phyloP scores from a whole-genome alignment of 2,888 invertebrate genomes.

The Caenorhabditis sp. region DNA sequence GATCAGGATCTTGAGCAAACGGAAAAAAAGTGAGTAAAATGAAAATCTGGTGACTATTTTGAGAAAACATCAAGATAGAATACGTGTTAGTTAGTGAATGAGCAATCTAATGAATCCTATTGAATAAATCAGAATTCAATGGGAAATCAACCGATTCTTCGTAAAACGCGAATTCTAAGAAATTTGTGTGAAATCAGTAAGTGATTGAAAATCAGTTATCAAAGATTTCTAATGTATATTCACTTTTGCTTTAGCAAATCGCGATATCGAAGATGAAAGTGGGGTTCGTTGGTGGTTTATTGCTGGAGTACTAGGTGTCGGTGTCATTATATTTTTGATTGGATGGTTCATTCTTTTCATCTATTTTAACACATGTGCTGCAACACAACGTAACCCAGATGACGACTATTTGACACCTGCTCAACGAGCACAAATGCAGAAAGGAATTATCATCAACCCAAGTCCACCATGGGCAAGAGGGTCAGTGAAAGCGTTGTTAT shows the following conservation, averaged over 20 bases:
- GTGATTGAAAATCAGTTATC: no score
- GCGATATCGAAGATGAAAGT: constrained; percentile 30
- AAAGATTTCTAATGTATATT: no score
- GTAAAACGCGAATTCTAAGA: no score
- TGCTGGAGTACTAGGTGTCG: constrained; percentile 14
- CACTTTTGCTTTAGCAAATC: constrained; percentile 20
- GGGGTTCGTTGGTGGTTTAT: constrained; percentile 28
- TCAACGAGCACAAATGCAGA: constrained; percentile 1
- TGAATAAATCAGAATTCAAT: no score
- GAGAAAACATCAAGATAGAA: no score
- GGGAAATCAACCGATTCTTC: no score
- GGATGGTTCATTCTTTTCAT: constrained; percentile 48
- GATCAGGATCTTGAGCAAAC: no score
- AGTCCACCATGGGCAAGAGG: constrained; percentile 10
- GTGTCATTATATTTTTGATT: constrained; percentile 28
- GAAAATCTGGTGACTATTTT: no score
- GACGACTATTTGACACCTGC: constrained; percentile 11
- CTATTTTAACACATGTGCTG: constrained; percentile 43
- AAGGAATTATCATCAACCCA: constrained; percentile 2
- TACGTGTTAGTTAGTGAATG: no score
- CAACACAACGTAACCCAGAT: neutral
- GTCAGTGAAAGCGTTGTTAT: constrained; percentile 1
- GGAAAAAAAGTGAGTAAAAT: no score
- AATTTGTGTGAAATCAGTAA: no score
- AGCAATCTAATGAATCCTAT: no score